Evolutionary conservation across 2,797 vertebrate species (phyloP), one percentile per base, ranked within the genome.

Genomic region (Megalops cyprinoides): DNA sequence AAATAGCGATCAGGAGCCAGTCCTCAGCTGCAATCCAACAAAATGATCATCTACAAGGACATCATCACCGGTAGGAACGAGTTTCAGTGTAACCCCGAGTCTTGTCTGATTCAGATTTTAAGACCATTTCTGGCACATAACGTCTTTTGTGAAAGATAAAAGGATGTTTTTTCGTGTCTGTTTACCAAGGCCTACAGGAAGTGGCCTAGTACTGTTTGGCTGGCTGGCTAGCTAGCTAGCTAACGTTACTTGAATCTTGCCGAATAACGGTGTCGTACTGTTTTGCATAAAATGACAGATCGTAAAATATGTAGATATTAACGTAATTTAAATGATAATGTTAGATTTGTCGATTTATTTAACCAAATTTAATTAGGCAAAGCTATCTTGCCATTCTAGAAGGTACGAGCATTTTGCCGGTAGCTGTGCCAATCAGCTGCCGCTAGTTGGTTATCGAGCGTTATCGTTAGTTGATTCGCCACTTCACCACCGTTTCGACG

Each of bases 31-130:
- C 79, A 79, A 86, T 79, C 86, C 84, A 42, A 75, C 84, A 86
- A 75, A 83, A 89, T 87, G 88, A 87, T 89, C 83, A 87, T 90
- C 84, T 89, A 85, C 60, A 90, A 87, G 83, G 85, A 87, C 71
- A 80, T 87, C 82, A 82, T 88, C 85, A 86, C 78, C 56, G 87
- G 89, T 90, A 51, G 84, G 79, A 56, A 69, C 0, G 0, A 2
- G 2, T 18, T 15, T 34, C 7, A 0, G 25, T 77, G 62, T 78
- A 78, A 69, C 42, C 18, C 0, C 0, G 0, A 6, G 0, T 60
- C 4, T 5, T 31, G 25, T 67, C 7, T 39, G 10, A 4, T 51
- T 42, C n/a, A 1, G 55, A 60, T 60, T 58, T 7, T 28, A 58
- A 8, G 37, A 37, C 60, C 25, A 69, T 69, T 67, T 69, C 12